Evolutionary conservation across 1,140 invertebrate genomes (phyloP), one percentile per base, ranked within the genome.

Genomic region (Brachionus rotundiformis): DNA sequence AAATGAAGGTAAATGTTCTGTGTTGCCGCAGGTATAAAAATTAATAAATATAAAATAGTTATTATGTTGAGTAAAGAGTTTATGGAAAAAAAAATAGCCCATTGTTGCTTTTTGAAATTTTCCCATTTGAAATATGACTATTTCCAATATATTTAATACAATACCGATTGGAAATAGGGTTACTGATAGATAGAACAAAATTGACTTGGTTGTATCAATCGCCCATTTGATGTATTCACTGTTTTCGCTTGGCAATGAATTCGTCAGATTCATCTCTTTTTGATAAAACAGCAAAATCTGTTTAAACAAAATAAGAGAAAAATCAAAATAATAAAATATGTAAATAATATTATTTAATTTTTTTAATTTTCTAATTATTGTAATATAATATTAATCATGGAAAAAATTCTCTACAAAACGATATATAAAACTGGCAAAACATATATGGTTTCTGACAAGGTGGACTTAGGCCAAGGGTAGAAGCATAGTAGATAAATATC

Each of bases 31-130:
- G 29, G 39, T 11, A 44, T 25, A 73, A 73, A 44, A 10, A 25
- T 25, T 11, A 41, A 2, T n/a, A 73, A 25, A n/a, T 25, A 73
- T 4, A 73, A 16, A 13, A 73, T 41, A 2, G 23, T 44, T 1
- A 73, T 19, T 23, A 73, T 73, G 39, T 73, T 73, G 13, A 73
- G 8, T 25, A 27, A 19, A 4, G 36, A 73, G 19, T 44, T 44
- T 2, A 73, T 41, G 7, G 39, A 44, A 11, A 25, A 73, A 73
- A 44, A 73, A 73, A 73, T n/a, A 44, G 10, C 36, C 68, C n/a
- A 73, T 19, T 0, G 68, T 73, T 73, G 68, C 44, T 44, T 41
- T 44, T 11, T 16, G 25, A 44, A 73, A 73, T 44, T 44, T 73
- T 41, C 41, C 25, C 23, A 16, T 44, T 27, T 25, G 39, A 47